Evolutionary conservation across 2,888 invertebrate genomes (phyloP), one percentile per base, ranked within the genome.

Genomic region (Athalia rosae): DNA sequence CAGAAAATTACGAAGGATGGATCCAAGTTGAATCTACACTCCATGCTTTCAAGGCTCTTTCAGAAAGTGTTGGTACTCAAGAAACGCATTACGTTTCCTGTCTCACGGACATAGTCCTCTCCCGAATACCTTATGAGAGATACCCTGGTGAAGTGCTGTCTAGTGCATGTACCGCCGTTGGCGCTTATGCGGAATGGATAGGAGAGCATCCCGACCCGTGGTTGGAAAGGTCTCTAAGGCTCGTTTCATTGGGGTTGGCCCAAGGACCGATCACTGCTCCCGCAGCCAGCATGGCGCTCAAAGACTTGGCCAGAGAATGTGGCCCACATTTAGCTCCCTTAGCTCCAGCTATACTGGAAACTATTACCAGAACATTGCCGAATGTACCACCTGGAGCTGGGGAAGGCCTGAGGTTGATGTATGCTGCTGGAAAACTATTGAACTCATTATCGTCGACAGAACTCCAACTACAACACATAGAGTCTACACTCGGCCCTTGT

Each of bases 111-210:
- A 77, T 89, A n/a, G 83, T 90, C 47, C 79, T 89, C 0, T 84
- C 84, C 1, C 85, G 87, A 76, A 84, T 89, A 77, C 86, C 87
- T 4, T 89, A 89, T 41, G 84, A 85, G n/a, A 79, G 83, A 28
- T 89, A 88, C 79, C 89, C 89, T 0, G 80, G 80, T 79, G 86
- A 90, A 83, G 89, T 89, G 81, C 77, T 89, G 11, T 85, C 86
- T 4, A 83, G 85, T 61, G 88, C 89, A 0, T 89, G 89, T 71
- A 85, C 87, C 0, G 84, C 87, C 3, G 79, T 89, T 92, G 95
- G 96, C 67, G 93, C 95, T 0, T 98, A 96, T 91, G 95, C 97
- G 28, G 94, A 95, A 83, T 98, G 98, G 98, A 92, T 98, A 77
- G 93, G 93, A 80, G 92, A 92, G 71, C 94, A 95, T 90, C 94